Evolutionary conservation across 2,113 vertebrate genomes (phyloP).

Genomic region (Hepsetus odoe): DNA sequence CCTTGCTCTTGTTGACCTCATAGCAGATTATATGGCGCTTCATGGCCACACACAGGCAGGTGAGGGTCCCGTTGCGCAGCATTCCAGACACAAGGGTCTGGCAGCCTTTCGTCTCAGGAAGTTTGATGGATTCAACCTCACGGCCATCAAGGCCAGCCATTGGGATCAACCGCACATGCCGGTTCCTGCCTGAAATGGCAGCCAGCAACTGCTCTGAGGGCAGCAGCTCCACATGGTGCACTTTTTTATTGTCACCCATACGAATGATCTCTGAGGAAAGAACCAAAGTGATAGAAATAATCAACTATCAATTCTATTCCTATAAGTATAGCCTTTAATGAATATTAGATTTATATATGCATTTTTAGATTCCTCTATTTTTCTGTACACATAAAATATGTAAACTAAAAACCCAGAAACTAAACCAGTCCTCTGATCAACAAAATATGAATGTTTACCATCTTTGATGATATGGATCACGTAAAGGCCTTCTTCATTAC

Average conservation of each 20-base stretch:
- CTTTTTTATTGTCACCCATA: slow-evolving; percentile 96
- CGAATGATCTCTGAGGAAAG: slow-evolving; percentile 88
- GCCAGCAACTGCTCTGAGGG: slow-evolving; percentile 90
- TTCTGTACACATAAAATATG: too few relatives aligned
- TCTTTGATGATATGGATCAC: slow-evolving; percentile 98
- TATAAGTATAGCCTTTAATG: too few relatives aligned
- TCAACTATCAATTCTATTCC: too few relatives aligned
- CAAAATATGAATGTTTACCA: slow-evolving; percentile 78
- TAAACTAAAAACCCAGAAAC: too few relatives aligned
- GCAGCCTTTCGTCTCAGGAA: slow-evolving; percentile 94
- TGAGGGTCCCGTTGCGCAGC: slow-evolving; percentile 82
- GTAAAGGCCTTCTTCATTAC: slow-evolving; percentile 96
- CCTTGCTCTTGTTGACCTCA: slow-evolving; percentile 93
- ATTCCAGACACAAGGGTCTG: slow-evolving; percentile 87
- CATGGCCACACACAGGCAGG: slow-evolving; percentile 94
- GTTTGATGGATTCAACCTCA: slow-evolving; percentile 90
- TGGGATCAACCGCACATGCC: slow-evolving; percentile 93
- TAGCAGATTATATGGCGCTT: slow-evolving; percentile 95
- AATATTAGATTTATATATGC: too few relatives aligned
- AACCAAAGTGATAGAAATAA: not conserved
- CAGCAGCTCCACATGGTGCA: slow-evolving; percentile 94
- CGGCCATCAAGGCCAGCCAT: slow-evolving; percentile 88
- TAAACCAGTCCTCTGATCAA: too few relatives aligned
- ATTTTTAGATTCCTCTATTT: too few relatives aligned
- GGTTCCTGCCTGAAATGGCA: slow-evolving; percentile 96